A percentile compares a stretch with the other conserved stretches of the same genome.
Conservation (phyloP, 2,888 invertebrate genomes). For the Drosophila mulleri region DNA sequence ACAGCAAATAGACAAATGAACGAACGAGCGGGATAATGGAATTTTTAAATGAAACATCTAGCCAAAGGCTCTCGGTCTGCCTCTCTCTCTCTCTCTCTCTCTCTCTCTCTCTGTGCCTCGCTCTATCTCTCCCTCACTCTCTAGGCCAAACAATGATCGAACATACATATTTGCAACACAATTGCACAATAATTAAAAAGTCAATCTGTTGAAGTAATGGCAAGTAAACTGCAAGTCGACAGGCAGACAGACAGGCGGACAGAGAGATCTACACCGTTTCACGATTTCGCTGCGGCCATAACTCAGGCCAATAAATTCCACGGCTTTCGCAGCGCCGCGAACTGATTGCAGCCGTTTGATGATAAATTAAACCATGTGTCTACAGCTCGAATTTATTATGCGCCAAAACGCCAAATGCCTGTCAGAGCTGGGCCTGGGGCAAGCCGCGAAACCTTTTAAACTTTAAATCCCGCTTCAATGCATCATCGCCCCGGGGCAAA, state of each 20-base stretch:
- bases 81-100: too few relatives aligned
- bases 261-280: slow-evolving; percentile 38
- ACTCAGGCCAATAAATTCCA: slow-evolving; percentile 71
- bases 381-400: slow-evolving; percentile 77
- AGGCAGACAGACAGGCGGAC: not conserved
- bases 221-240: slow-evolving; percentile 23
- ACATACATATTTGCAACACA: slow-evolving; percentile 24
- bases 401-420: slow-evolving; percentile 79
- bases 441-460: slow-evolving; percentile 77
- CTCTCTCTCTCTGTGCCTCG: too few relatives aligned
- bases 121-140: too few relatives aligned
- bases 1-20: slow-evolving; percentile 39
- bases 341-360: slow-evolving; percentile 73
- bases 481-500: slow-evolving; percentile 64
- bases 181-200: slow-evolving; percentile 51
- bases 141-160: not conserved
- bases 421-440: slow-evolving; percentile 58
- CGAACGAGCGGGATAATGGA: slow-evolving; percentile 40
- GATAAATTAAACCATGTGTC: slow-evolving; percentile 78
- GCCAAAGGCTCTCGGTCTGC: not conserved
- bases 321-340: slow-evolving; percentile 55
- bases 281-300: slow-evolving; percentile 43
- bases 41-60: slow-evolving; percentile 42
- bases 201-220: slow-evolving; percentile 28
- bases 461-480: slow-evolving; percentile 78